A percentile compares a stretch with the other conserved stretches of the same genome.
Conservation (phyloP, 2,797 vertebrate species). For the Paguma larvata region DNA sequence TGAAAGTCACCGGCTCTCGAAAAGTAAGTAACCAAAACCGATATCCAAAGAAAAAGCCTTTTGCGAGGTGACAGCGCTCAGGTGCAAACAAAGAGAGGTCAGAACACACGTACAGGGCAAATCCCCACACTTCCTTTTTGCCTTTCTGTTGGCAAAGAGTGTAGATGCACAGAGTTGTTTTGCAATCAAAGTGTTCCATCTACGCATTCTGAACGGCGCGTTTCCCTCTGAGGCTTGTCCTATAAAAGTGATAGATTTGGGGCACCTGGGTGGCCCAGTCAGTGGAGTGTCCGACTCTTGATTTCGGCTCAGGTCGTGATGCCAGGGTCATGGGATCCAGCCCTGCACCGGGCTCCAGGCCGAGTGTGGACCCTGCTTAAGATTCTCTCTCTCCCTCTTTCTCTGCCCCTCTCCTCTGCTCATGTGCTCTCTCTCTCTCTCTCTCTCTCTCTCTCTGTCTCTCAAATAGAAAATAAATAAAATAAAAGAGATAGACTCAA, state of each 20-base stretch:
- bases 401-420: too few species aligned
- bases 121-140: constrained; percentile 8
- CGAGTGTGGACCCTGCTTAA: too few species aligned
- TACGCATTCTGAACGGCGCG: neutral
- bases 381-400: too few species aligned
- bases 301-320: too few species aligned
- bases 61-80: neutral
- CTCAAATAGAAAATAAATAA: too few species aligned
- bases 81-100: constrained; percentile 46
- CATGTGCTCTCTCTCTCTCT: too few species aligned
- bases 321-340: too few species aligned
- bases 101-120: constrained; percentile 30
- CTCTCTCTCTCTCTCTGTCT: too few species aligned
- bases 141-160: neutral
- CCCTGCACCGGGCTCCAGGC: too few species aligned
- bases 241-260: constrained; percentile 20
- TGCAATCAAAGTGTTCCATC: neutral
- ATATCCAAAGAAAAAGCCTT: constrained; percentile 17
- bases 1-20: constrained; percentile 95
- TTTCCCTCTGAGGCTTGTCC: neutral
- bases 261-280: too few species aligned
- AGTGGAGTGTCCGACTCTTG: too few species aligned
- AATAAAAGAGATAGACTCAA: constrained; percentile 12
- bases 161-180: neutral
- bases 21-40: constrained; percentile 92